Evolutionary conservation across 92 coral and sea anemone genomes (phyloP).

Genomic region (Zoanthus solanderi): DNA sequence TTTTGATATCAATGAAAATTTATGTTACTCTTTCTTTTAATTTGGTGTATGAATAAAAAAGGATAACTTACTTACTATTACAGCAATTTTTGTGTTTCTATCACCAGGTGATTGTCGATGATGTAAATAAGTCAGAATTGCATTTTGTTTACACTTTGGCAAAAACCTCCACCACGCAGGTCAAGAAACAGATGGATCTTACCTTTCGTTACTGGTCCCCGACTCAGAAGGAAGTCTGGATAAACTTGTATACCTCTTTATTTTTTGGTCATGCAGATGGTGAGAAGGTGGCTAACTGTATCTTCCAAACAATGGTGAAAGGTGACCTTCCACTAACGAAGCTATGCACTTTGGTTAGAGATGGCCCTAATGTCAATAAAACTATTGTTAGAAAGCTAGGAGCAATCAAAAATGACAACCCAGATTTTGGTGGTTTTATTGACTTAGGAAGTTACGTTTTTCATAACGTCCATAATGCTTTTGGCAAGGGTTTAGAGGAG

Average conservation of each 20-base stretch:
- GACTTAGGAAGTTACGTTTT: no score
- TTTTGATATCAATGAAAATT: no score
- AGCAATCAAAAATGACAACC: not conserved
- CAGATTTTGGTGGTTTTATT: no score
- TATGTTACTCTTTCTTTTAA: no score
- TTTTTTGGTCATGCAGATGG: slow-evolving; percentile 7
- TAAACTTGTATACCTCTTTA: no score
- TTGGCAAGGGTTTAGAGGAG: slow-evolving; percentile 58
- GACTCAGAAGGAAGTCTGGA: no score
- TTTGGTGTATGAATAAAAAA: no score
- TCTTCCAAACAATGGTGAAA: slow-evolving; percentile 52
- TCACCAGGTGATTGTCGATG: slow-evolving; percentile 60
- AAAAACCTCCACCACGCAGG: slow-evolving; percentile 54
- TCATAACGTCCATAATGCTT: not conserved
- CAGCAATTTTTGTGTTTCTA: slow-evolving; percentile 12
- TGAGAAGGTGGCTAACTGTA: slow-evolving; percentile 53
- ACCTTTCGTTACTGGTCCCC: no score
- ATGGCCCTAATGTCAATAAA: no score
- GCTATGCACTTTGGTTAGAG: slow-evolving; percentile 42
- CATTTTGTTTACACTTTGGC: slow-evolving; percentile 53
- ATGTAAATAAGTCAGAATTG: slow-evolving; percentile 24
- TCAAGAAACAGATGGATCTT: no score
- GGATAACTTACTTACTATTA: not conserved
- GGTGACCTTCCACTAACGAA: slow-evolving; percentile 50
- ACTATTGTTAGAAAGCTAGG: slow-evolving; percentile 44